A percentile compares a stretch with the other conserved stretches of the same genome.
Evolutionary conservation across 2,797 vertebrate genomes (phyloP).

Genomic region (Notamacropus eugenii): DNA sequence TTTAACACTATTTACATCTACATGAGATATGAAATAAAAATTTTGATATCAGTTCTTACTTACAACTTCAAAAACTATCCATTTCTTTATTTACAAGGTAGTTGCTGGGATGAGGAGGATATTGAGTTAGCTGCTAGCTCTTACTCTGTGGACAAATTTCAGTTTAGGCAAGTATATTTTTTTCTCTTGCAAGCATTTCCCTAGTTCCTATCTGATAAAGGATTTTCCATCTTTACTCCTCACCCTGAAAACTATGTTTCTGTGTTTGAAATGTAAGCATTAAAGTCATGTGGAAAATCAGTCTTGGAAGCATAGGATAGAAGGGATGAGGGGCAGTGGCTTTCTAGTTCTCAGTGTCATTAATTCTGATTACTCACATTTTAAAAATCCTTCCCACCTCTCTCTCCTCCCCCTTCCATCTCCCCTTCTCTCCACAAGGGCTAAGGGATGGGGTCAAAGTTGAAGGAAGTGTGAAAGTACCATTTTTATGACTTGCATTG

Average conservation of each 20-base stretch:
- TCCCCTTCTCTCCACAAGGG: background rate
- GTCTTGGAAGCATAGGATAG: background rate
- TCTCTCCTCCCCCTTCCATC: background rate
- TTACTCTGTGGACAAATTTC: constrained; percentile 34
- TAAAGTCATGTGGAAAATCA: background rate
- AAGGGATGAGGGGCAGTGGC: background rate
- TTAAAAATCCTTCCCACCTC: background rate
- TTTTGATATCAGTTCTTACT: background rate
- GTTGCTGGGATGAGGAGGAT: background rate
- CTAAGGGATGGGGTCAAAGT: background rate
- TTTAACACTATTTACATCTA: background rate
- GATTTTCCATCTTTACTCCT: background rate
- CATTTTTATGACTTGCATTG: background rate
- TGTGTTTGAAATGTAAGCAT: background rate
- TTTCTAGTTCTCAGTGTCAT: background rate
- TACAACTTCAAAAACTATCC: background rate
- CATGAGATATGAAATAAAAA: constrained; percentile 13
- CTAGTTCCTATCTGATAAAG: constrained; percentile 9
- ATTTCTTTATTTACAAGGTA: background rate
- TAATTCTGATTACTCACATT: background rate
- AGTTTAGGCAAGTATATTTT: constrained; percentile 39
- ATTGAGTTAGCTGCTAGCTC: background rate
- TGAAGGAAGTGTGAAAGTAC: background rate
- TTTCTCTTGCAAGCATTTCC: constrained; percentile 29
- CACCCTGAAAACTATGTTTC: background rate